Evolutionary conservation across 2,113 vertebrate genomes (phyloP).

Genomic region (Sakesphorus luctuosus): DNA sequence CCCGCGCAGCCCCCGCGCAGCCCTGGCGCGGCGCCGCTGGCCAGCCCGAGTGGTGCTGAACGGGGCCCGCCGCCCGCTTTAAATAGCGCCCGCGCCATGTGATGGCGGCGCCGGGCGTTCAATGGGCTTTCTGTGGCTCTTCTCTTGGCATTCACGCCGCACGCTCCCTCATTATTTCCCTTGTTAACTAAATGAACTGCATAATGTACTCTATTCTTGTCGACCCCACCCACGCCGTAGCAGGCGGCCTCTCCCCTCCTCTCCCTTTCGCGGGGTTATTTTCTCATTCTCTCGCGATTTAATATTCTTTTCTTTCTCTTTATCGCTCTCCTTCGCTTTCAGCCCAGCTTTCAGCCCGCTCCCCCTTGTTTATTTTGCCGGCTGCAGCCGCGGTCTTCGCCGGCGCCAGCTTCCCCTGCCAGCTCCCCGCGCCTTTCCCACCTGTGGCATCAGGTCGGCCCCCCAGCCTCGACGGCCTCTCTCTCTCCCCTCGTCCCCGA

Average conservation of each 20-base stretch:
- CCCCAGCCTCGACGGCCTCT: background rate
- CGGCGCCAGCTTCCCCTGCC: background rate
- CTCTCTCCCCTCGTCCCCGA: background rate
- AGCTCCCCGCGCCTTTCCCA: conserved; percentile 20
- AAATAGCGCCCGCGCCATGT: conserved; percentile 93
- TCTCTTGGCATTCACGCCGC: conserved; percentile 98
- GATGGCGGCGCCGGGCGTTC: conserved; percentile 93
- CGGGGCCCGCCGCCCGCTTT: conserved; percentile 80
- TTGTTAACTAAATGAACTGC: conserved; percentile 99
- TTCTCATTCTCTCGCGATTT: conserved; percentile 85
- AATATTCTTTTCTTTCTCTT: conserved; percentile 86
- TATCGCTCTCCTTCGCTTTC: conserved; percentile 65
- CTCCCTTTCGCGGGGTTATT: conserved; percentile 79
- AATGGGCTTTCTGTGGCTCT: conserved; percentile 97
- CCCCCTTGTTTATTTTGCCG: conserved; percentile 68
- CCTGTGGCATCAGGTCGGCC: conserved; percentile 43
- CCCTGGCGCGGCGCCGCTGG: conserved; percentile 79
- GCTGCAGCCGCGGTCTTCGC: background rate
- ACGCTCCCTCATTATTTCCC: conserved; percentile 99
- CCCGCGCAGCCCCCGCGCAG: conserved; percentile 26
- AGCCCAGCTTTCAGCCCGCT: conserved; percentile 63
- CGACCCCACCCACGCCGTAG: conserved; percentile 98
- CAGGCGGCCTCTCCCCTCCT: conserved; percentile 82
- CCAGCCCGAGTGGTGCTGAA: conserved; percentile 96
- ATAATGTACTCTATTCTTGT: conserved; percentile 99